Percentiles rank a stretch among this genome's conserved stretches.
These are phyloP conservation scores for Plotosus lineatus DNA, from an alignment of 2,113 vertebrate species.

Conservation along the genomic window DNA sequence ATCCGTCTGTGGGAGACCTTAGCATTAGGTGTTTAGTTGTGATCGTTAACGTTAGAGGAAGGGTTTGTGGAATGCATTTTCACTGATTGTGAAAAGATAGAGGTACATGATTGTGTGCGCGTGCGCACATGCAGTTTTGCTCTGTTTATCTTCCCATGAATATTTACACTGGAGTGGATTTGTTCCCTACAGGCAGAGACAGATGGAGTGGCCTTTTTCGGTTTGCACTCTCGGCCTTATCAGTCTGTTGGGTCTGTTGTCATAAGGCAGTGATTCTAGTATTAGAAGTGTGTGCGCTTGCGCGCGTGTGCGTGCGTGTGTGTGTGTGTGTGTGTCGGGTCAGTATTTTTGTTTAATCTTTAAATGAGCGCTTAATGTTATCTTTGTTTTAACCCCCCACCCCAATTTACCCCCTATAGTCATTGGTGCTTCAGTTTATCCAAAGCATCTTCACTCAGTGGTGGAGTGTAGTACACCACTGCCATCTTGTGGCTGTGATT, in stretches of 20 bases:
- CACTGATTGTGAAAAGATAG: too few relatives aligned
- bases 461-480: constrained; percentile 16
- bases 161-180: constrained; percentile 34
- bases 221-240: constrained; percentile 34
- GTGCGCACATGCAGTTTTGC: neutral
- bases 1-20: too few relatives aligned
- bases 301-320: neutral
- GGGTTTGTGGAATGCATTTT: too few relatives aligned
- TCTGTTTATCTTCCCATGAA: constrained; percentile 34
- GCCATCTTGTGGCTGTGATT: constrained; percentile 49
- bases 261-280: neutral
- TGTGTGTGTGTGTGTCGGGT: neutral
- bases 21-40: too few relatives aligned
- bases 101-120: too few relatives aligned
- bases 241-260: constrained; percentile 32
- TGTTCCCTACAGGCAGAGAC: constrained; percentile 29
- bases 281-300: neutral
- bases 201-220: constrained; percentile 46
- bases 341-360: neutral
- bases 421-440: neutral
- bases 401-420: neutral
- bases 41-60: too few relatives aligned
- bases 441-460: neutral
- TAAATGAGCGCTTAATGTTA: neutral
- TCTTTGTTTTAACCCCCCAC: neutral